A percentile compares a stretch with the other conserved stretches of the same genome.
Evolutionary conservation across 2,797 vertebrate species (phyloP).

Genomic region (Typhlichthys eigenmanni): DNA sequence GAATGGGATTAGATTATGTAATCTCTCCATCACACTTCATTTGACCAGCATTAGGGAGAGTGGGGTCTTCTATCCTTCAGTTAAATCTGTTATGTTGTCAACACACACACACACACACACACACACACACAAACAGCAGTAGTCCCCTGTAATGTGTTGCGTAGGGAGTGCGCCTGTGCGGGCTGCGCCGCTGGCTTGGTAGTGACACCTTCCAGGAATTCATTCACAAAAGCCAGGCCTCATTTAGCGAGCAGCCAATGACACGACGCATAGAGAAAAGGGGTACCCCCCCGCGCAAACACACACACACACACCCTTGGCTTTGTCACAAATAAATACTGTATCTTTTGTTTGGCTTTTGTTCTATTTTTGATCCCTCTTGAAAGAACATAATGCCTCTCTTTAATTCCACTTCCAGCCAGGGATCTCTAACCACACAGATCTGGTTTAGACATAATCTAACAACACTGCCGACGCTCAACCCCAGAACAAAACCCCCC

Average conservation of each 20-base stretch:
- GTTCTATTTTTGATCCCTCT: slow-evolving; percentile 20
- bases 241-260: slow-evolving; percentile 31
- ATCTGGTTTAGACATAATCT: slow-evolving; percentile 19
- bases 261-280: slow-evolving; percentile 18
- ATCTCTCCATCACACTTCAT: slow-evolving; percentile 35
- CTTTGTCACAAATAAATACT: slow-evolving; percentile 58
- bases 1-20: slow-evolving; percentile 33
- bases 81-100: no score
- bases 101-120: neutral
- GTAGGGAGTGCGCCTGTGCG: slow-evolving; percentile 4
- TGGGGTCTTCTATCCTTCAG: slow-evolving; percentile 5
- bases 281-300: neutral
- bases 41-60: slow-evolving; percentile 15
- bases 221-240: slow-evolving; percentile 58
- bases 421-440: slow-evolving; percentile 33
- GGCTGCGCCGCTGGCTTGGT: slow-evolving; percentile 21
- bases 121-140: slow-evolving; percentile 40
- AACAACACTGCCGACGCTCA: neutral
- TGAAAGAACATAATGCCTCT: slow-evolving; percentile 59
- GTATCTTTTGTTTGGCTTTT: slow-evolving; percentile 10
- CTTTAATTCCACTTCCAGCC: slow-evolving; percentile 49
- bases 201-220: slow-evolving; percentile 56
- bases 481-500: neutral
- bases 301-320: slow-evolving; percentile 9
- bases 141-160: slow-evolving; percentile 41